A percentile compares a stretch with the other conserved stretches of the same genome.
These are phyloP conservation scores for Dendrophyllia cribrosa DNA, from an alignment of 64 coral and sea anemone genomes.

Conservation along the genomic window DNA sequence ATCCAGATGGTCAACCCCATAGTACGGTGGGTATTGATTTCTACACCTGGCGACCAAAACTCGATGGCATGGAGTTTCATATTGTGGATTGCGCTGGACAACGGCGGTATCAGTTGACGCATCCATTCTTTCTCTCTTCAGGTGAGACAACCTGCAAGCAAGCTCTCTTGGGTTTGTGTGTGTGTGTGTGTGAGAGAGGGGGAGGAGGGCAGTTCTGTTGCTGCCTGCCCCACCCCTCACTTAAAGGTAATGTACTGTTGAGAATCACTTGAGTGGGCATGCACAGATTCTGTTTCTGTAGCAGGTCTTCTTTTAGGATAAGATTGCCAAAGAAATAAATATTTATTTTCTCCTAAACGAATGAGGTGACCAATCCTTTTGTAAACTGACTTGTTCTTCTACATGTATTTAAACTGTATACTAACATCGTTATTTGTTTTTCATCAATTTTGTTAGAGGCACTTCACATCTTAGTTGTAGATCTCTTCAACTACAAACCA, in stretches of 20 bases:
- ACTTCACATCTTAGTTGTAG: conserved; percentile 81
- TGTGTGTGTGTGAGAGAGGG: too few relatives aligned
- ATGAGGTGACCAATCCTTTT: background rate
- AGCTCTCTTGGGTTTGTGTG: too few relatives aligned
- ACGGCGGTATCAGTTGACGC: conserved; percentile 88
- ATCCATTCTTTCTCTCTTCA: conserved; percentile 94
- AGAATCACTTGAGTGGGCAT: too few relatives aligned
- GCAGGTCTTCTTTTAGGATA: too few relatives aligned
- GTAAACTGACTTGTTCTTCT: background rate
- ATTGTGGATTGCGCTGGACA: conserved; percentile 98
- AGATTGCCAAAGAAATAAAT: too few relatives aligned
- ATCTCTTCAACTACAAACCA: conserved; percentile 73
- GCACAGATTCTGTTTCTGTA: too few relatives aligned
- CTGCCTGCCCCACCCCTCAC: too few relatives aligned
- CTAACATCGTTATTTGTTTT: background rate
- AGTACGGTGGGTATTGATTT: conserved; percentile 91
- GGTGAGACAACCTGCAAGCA: conserved; percentile 34
- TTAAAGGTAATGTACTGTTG: too few relatives aligned
- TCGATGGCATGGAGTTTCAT: conserved; percentile 71
- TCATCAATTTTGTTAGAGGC: conserved; percentile 47
- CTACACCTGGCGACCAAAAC: conserved; percentile 59
- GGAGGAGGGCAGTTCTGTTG: too few relatives aligned
- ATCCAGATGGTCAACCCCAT: conserved; percentile 50
- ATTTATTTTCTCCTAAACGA: too few relatives aligned
- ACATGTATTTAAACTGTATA: background rate